Percentiles rank a stretch among this genome's conserved stretches.
Evolutionary conservation across 2,113 vertebrate genomes (phyloP).

Genomic region (Hydropotes inermis): DNA sequence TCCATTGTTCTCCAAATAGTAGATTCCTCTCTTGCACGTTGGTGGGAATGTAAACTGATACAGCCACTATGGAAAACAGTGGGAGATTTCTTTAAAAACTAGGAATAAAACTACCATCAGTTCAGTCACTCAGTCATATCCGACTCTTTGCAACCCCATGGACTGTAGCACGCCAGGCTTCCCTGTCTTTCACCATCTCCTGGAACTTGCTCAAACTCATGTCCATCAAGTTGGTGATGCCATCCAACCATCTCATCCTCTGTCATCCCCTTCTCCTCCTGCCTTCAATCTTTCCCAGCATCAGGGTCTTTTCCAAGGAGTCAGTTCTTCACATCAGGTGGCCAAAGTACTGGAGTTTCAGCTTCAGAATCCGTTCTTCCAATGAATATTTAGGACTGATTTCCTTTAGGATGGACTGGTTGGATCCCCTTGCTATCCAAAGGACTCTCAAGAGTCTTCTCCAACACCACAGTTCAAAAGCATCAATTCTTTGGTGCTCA

Average conservation of each 20-base stretch:
- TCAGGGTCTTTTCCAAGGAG: not conserved
- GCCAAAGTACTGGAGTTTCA: not conserved
- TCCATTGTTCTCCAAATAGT: not conserved
- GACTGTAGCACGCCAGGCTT: not conserved
- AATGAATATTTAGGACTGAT: not conserved
- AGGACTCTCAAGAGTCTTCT: not conserved
- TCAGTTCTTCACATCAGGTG: not conserved
- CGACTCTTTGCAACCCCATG: not conserved
- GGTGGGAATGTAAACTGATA: not conserved
- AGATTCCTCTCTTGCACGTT: not conserved
- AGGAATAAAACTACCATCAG: not conserved
- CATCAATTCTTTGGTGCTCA: not conserved
- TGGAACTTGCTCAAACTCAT: not conserved
- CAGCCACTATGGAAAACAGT: not conserved
- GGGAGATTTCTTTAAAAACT: not conserved
- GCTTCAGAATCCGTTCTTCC: not conserved
- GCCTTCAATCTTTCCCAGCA: not conserved
- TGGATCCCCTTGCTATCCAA: not conserved
- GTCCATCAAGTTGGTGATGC: not conserved
- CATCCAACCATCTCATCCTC: not conserved
- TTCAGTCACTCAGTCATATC: not conserved
- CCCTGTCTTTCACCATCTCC: not conserved
- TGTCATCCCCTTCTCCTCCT: not conserved
- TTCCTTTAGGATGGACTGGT: not conserved
- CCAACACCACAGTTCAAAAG: not conserved